Conservation (phyloP, 2,888 invertebrate species). For the Epinotia bilunana region DNA sequence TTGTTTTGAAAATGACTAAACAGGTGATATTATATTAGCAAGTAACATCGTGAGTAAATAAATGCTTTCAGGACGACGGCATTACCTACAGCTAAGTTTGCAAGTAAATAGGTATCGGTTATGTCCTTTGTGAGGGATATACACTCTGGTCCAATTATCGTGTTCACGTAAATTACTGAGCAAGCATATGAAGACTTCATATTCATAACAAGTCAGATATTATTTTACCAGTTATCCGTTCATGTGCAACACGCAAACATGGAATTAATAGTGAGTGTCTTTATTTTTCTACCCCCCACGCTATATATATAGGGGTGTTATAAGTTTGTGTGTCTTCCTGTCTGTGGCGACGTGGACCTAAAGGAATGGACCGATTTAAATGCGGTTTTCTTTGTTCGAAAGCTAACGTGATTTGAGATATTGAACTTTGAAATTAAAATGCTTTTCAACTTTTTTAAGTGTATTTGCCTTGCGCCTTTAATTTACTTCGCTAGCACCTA, state of each 20-base stretch:
- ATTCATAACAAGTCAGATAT: constrained; percentile 35
- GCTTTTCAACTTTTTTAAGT: no score
- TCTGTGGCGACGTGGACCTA: no score
- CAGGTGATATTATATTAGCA: background rate
- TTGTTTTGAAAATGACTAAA: constrained; percentile 11
- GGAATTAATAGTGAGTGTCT: constrained; percentile 32
- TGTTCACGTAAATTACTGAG: constrained; percentile 18
- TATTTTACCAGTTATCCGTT: constrained; percentile 23
- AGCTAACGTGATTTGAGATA: no score
- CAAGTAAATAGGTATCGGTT: background rate
- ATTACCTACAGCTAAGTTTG: background rate
- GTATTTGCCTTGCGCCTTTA: no score
- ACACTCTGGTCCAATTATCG: constrained; percentile 37
- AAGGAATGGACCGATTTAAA: no score
- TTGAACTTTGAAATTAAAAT: no score
- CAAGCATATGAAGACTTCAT: constrained; percentile 16
- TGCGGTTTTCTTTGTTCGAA: no score
- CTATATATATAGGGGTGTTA: no score
- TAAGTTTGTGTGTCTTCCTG: no score
- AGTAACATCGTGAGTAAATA: constrained; percentile 15
- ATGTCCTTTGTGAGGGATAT: background rate
- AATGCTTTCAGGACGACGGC: constrained; percentile 12
- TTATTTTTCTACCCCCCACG: background rate
- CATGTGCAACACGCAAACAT: constrained; percentile 23
- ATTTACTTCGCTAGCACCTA: no score